Evolutionary conservation across 1,140 invertebrate species (phyloP), one percentile per base, ranked within the genome.

Genomic region (Hycleus phaleratus): DNA sequence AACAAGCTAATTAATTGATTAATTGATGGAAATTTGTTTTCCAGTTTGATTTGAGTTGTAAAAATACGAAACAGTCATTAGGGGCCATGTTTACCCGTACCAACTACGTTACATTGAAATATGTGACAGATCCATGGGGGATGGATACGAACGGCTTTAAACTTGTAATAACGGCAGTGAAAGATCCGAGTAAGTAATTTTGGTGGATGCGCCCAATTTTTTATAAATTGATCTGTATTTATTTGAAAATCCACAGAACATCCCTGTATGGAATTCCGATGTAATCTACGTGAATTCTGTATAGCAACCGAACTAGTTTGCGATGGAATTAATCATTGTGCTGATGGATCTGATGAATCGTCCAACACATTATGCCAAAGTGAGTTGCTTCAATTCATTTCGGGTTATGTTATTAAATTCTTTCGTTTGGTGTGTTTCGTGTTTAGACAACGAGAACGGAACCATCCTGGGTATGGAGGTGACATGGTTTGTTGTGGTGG

Each of bases 81-180:
- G 89, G 88, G 55, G 85, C 87, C 54, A 87, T 95, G 73, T 90
- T 90, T 77, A 95, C 91, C 38, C 82, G 89, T 64, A 92, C 89
- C 70, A 94, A 94, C 79, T 93, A 91, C 76, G 89, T 96, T 59
- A 95, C 93, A 24, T 81, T 95, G 60, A 93, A 91, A 75, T 95
- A 95, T 79, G 87, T 91, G 68, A 95, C 92, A 40, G 93, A 96
- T 77, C 83, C 81, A 68, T 95, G 91, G 89, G 92, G 91, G 49
- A 92, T 90, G 50, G 85, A 90, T 72, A 81, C 85, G 62, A 93
- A 94, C 76, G 91, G 92, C 58, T 96, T 95, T 79, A 88, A 87
- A 66, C 83, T 96, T 60, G 86, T 95, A 74, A 93, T 95, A 77
- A 95, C 92, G 45, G 90, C 92, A 61, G 88, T 94, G 69, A 95